phyloP scores from a whole-genome alignment of 2,888 invertebrate species.

The Margaritifera margaritifera region DNA sequence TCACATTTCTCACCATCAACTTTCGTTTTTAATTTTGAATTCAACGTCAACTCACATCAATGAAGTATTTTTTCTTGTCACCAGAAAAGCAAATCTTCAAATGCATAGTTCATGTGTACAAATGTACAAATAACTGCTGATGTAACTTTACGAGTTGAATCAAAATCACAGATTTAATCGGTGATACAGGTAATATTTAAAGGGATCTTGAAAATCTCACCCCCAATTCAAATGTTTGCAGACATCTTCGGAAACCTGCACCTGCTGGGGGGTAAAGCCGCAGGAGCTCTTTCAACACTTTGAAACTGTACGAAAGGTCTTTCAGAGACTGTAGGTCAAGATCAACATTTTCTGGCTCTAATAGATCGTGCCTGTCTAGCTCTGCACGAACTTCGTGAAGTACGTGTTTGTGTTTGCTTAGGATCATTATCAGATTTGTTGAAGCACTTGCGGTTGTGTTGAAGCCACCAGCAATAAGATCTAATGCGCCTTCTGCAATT shows the following conservation, averaged over 20 bases:
- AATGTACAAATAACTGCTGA: too few species aligned
- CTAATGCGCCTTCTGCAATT: slow-evolving; percentile 56
- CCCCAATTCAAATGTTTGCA: slow-evolving; percentile 63
- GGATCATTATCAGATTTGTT: slow-evolving; percentile 50
- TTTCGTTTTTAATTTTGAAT: too few species aligned
- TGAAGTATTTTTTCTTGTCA: too few species aligned
- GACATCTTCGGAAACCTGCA: slow-evolving; percentile 58
- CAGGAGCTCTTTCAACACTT: slow-evolving; percentile 60
- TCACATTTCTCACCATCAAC: too few species aligned
- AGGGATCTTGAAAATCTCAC: slow-evolving; percentile 39
- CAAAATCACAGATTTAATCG: too few species aligned
- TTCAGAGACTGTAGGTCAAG: slow-evolving; percentile 31
- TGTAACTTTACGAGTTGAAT: too few species aligned
- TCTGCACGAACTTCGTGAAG: slow-evolving; percentile 49
- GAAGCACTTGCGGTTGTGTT: slow-evolving; percentile 56
- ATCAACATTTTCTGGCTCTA: slow-evolving; percentile 14
- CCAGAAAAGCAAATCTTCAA: too few species aligned
- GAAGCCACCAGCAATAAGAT: slow-evolving; percentile 65
- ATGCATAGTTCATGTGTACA: too few species aligned
- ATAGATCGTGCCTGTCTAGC: slow-evolving; percentile 36
- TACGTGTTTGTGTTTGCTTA: slow-evolving; percentile 45
- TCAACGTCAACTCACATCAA: too few species aligned
- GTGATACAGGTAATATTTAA: too few species aligned
- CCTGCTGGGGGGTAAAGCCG: slow-evolving; percentile 63
- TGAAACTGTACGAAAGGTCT: slow-evolving; percentile 43